Percentiles rank a stretch among this genome's conserved stretches.
phyloP scores from a whole-genome alignment of 2,113 vertebrate genomes.

The Cercocebus atys region DNA sequence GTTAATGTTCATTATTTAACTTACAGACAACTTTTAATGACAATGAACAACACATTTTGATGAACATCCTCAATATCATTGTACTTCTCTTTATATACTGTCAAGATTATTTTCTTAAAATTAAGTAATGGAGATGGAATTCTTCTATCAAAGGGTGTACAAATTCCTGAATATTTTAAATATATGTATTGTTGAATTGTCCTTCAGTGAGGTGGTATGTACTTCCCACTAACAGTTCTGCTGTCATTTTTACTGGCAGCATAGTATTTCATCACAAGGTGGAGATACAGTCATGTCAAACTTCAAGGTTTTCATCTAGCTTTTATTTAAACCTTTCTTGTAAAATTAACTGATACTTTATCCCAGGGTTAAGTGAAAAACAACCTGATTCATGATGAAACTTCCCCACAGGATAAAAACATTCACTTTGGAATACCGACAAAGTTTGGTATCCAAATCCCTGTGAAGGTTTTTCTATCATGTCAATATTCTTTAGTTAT shows the following conservation, averaged over 20 bases:
- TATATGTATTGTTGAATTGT: neutral
- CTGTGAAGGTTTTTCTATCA: neutral
- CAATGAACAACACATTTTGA: neutral
- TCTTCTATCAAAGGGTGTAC: neutral
- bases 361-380: conserved; percentile 4
- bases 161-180: neutral
- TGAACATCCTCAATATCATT: neutral
- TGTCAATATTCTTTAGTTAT: conserved; percentile 5
- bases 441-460: neutral
- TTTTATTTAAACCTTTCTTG: conserved; percentile 34
- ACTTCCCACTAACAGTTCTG: neutral
- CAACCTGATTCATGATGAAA: neutral
- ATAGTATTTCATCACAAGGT: neutral
- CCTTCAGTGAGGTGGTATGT: neutral
- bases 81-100: neutral
- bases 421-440: neutral
- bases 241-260: neutral
- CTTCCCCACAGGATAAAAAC: neutral
- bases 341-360: neutral
- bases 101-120: conserved; percentile 43
- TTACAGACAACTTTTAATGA: neutral
- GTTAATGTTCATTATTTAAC: neutral
- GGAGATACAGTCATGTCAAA: neutral
- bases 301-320: neutral
- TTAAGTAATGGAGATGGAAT: neutral